Conservation (phyloP, 2,797 vertebrate species). For the Mycteria americana region DNA sequence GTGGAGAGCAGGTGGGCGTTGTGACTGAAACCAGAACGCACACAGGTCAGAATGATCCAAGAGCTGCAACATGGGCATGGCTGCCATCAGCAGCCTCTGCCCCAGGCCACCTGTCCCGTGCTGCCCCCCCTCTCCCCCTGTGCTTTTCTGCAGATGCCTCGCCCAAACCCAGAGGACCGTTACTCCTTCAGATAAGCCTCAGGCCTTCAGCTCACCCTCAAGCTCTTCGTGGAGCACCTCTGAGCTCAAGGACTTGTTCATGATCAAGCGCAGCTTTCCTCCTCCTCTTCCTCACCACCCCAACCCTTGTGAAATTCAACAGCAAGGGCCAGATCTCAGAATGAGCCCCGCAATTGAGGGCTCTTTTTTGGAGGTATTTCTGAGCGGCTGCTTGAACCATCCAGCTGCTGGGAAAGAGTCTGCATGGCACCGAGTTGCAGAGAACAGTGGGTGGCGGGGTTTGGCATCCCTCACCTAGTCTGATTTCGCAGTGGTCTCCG, state of each 20-base stretch:
- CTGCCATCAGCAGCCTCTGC: not conserved
- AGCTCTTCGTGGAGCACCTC: not conserved
- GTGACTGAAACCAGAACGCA: conserved; percentile 65
- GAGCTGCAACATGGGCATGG: rapidly evolving
- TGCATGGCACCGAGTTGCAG: rapidly evolving
- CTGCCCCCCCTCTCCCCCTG: not conserved
- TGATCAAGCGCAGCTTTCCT: not conserved
- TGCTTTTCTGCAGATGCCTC: not conserved
- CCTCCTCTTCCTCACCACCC: not conserved
- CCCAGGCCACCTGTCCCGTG: not conserved
- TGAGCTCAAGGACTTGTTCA: not conserved
- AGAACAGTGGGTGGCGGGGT: not conserved
- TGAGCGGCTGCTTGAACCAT: not conserved
- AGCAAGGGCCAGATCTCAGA: not conserved
- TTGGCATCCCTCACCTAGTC: conserved; percentile 75
- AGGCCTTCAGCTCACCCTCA: not conserved
- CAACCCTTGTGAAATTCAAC: not conserved
- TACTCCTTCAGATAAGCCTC: not conserved
- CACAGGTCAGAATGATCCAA: not conserved
- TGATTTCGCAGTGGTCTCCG: conserved; percentile 80
- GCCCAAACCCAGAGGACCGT: not conserved
- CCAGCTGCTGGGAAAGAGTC: not conserved
- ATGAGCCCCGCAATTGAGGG: not conserved
- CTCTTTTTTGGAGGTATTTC: not conserved
- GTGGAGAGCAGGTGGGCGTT: conserved; percentile 78